Evolutionary conservation across 2,113 vertebrate genomes (phyloP), one percentile per base, ranked within the genome.

Genomic region (Gasterosteus nipponicus): DNA sequence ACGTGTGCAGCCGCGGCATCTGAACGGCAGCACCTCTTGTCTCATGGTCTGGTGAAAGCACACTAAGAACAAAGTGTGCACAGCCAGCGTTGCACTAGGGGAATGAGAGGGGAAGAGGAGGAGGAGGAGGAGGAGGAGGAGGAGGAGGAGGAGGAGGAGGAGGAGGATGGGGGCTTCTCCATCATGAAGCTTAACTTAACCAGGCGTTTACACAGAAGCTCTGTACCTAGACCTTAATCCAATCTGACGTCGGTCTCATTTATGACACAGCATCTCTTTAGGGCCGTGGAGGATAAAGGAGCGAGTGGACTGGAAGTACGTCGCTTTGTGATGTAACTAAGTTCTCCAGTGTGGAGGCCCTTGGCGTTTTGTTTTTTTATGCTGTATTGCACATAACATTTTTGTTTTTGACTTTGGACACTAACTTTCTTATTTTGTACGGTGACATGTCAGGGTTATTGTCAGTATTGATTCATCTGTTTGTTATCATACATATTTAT

Each of bases 221-320:
- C 73, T 63, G 67, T 46, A 85, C 78, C 65, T 63, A 81, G 78
- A 90, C 66, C 19, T 2, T 83, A 88, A 91, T 83, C 70, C 73
- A 80, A 47, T 69, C 62, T 85, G 89, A 91, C 83, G 77, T 86
- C 44, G 61, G 69, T 84, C 83, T 89, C 89, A 77, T 88, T 86
- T 85, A 73, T 85, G 83, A 83, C 87, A 88, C 81, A n/a, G 26
- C 66, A 70, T 78, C 77, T 86, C 86, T 83, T 69, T 58, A 73
- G 75, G 78, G 75, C 72, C 18, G 7, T 9, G 44, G 46, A 69
- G 71, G 39, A 29, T 69, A 59, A n/a, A 80, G 73, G 16, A 66
- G 82, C 61, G 60, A 82, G 70, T 75, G 78, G 72, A 83, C 69
- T 80, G 75, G 77, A 86, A 66, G 69, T 42, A 53, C 29, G 56